A percentile compares a stretch with the other conserved stretches of the same genome.
These are phyloP conservation scores for Tonatia bakeri DNA, from an alignment of 2,113 vertebrate species.

Conservation along the genomic window DNA sequence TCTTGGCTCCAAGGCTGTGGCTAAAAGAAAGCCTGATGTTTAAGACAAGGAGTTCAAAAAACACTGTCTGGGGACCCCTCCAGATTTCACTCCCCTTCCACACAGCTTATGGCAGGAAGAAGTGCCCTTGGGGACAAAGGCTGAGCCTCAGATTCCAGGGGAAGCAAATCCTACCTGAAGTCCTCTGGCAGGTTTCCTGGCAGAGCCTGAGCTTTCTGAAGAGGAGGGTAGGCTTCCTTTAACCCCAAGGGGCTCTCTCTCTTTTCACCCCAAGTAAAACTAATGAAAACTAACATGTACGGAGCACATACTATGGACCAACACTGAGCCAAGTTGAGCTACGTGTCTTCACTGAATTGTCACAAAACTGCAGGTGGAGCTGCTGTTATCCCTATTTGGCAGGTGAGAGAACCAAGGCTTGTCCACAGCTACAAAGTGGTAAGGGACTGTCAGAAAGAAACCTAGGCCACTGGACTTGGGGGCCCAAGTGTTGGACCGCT, in stretches of 20 bases:
- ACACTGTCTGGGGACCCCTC: neutral
- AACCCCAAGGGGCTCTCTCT: neutral
- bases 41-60: neutral
- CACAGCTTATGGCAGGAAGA: neutral
- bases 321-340: neutral
- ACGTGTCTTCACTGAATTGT: neutral
- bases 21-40: neutral
- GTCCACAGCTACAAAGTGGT: rapidly evolving
- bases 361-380: neutral
- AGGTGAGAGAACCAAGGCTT: neutral
- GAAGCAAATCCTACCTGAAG: neutral
- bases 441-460: neutral
- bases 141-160: neutral
- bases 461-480: rapidly evolving
- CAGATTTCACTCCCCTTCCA: neutral
- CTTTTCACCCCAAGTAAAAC: neutral
- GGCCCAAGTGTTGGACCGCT: neutral
- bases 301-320: neutral
- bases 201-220: neutral
- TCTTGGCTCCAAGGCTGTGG: neutral
- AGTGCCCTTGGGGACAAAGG: neutral
- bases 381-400: neutral
- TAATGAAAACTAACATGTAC: neutral
- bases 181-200: neutral
- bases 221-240: neutral